Conservation (phyloP, 2,888 invertebrate species). For the Cerceris rybyensis region DNA sequence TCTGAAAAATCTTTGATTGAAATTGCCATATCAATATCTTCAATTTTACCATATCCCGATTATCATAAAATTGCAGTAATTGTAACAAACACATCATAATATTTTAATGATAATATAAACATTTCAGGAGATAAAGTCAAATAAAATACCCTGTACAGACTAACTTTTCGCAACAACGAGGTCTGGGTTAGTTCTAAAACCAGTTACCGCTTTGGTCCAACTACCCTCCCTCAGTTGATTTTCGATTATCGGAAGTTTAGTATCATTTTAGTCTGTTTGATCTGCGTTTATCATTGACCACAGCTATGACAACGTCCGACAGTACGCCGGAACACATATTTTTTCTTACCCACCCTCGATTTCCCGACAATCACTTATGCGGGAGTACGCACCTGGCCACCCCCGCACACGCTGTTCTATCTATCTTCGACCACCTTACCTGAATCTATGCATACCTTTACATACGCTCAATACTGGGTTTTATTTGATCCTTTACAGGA, state of each 20-base stretch:
- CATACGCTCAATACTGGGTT: conserved; percentile 29
- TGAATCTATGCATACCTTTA: conserved; percentile 55
- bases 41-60: too few relatives aligned
- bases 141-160: too few relatives aligned
- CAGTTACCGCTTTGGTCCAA: not conserved
- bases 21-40: too few relatives aligned
- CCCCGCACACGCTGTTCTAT: conserved; percentile 65
- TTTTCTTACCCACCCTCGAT: conserved; percentile 54
- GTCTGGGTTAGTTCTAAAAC: not conserved
- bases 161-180: not conserved
- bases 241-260: conserved; percentile 43
- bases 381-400: conserved; percentile 71
- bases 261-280: conserved; percentile 62
- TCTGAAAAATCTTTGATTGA: too few relatives aligned
- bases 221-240: conserved; percentile 15
- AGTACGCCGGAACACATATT: conserved; percentile 50
- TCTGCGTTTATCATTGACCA: conserved; percentile 60
- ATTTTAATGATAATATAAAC: too few relatives aligned
- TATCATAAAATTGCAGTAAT: too few relatives aligned
- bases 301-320: conserved; percentile 48
- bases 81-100: too few relatives aligned
- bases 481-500: too few relatives aligned
- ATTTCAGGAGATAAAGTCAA: too few relatives aligned
- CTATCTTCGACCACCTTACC: conserved; percentile 67
- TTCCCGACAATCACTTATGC: conserved; percentile 63